Base-by-base conservation (phyloP, 2,113 vertebrate species). In the Machaerirhynchus nigripectus region DNA sequence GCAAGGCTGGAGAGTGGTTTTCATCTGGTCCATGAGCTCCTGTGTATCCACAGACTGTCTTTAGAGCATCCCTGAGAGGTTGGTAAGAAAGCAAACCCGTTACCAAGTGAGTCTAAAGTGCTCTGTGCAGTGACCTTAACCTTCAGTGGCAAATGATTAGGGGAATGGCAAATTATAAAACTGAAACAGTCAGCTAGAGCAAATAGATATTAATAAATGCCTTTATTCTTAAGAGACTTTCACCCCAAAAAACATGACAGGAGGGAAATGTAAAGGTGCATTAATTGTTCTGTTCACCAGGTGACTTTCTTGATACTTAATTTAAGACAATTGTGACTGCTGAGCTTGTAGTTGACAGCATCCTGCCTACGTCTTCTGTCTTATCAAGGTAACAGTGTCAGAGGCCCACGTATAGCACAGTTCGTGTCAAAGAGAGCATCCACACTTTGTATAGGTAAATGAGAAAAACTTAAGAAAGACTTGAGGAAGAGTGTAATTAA, bases 401-500 rank as follows among this genome's bases (percentile, higher is more conserved):
- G 73, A 89, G 73, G 77, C 91, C 80, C 73, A 70, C 14, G 0
- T 73, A 60, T 11, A 63, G 30, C 65, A 84, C 40, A 83, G 71
- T 42, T 88, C 10, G 0, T 57, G 40, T 73, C 91, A 80, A 63
- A 93, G 79, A 63, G 4, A 74, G 42, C 53, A 79, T 80, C 31
- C 24, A 26, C 13, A 4, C 49, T 70, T 87, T 31, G 18, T 35
- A 78, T 1, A 24, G 70, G 57, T 60, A 93, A 89, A 89, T n/a
- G 53, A 79, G n/a, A 61, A 76, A 57, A 92, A 22, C 64, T 68
- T 79, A 79, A 84, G 74, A 87, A 91, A 70, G 65, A 76, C 37
- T 22, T 70, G 30, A 84, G 49, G 49, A 67, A 75, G 57, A 61
- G 55, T 73, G 40, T 75, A 90, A 90, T 87, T 69, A 93, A 81